Evolutionary conservation across 2,113 vertebrate species (phyloP).

Genomic region (Strigops habroptila): DNA sequence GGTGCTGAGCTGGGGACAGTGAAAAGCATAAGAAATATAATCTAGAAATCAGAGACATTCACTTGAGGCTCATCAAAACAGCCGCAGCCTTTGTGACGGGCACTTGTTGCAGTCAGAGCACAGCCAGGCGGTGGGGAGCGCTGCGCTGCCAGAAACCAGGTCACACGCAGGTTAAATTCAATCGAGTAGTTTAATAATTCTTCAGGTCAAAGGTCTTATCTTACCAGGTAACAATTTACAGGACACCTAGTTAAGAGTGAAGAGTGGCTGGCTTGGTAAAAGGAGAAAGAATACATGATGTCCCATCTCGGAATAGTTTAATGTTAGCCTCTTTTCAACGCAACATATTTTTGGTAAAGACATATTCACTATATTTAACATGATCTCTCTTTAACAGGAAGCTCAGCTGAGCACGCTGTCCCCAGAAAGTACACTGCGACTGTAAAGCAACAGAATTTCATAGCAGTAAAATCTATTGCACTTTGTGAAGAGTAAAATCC

Average conservation of each 20-base stretch:
- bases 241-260: conserved; percentile 67
- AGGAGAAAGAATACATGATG: conserved; percentile 73
- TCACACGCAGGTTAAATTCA: conserved; percentile 71
- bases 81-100: not conserved
- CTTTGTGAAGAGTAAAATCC: conserved; percentile 82
- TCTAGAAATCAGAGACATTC: not conserved
- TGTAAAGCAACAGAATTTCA: conserved; percentile 82
- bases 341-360: conserved; percentile 81
- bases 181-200: conserved; percentile 71
- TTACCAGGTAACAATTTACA: conserved; percentile 71
- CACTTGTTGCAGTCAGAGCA: not conserved
- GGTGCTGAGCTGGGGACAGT: not conserved
- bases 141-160: conserved; percentile 62
- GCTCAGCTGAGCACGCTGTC: conserved; percentile 72
- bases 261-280: conserved; percentile 70
- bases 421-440: conserved; percentile 73
- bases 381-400: conserved; percentile 67
- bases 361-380: conserved; percentile 75
- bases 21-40: not conserved
- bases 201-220: conserved; percentile 69
- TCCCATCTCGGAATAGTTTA: conserved; percentile 72
- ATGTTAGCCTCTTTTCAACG: conserved; percentile 74
- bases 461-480: conserved; percentile 86
- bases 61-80: not conserved
- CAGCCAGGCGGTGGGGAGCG: conserved; percentile 26